Conservation (phyloP, 1,140 invertebrate species). For the Pygmarrhopalites habei region DNA sequence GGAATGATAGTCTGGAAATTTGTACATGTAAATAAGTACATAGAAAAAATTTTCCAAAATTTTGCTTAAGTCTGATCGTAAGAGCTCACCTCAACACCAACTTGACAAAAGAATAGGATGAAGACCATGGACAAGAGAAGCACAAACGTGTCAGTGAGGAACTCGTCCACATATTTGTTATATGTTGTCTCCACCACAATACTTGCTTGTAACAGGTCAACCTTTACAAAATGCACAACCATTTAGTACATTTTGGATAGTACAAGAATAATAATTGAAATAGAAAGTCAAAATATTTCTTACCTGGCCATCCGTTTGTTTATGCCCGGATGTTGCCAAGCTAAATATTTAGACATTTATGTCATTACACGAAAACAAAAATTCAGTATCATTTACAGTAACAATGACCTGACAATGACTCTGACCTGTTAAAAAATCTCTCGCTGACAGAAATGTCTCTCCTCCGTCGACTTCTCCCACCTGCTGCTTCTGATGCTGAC, state of each 20-base stretch:
- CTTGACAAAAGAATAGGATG: conserved; percentile 31
- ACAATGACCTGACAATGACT: too few relatives aligned
- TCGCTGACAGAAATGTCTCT: conserved; percentile 18
- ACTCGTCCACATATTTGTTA: conserved; percentile 18
- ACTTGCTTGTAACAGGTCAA: neutral
- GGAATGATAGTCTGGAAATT: conserved; percentile 32
- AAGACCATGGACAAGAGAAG: conserved; percentile 32
- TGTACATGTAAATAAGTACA: neutral
- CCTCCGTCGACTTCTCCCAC: neutral
- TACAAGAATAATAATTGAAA: too few relatives aligned
- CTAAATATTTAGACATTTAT: too few relatives aligned
- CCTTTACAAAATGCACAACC: too few relatives aligned
- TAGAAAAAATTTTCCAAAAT: neutral
- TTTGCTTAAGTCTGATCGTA: neutral
- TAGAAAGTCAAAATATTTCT: too few relatives aligned
- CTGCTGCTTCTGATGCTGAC: neutral
- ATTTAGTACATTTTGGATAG: too few relatives aligned
- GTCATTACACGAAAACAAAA: too few relatives aligned
- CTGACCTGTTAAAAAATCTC: conserved; percentile 27
- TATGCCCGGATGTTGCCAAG: conserved; percentile 10
- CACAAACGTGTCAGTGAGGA: conserved; percentile 26
- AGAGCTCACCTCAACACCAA: conserved; percentile 30
- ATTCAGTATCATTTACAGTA: too few relatives aligned
- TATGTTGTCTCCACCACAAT: conserved; percentile 2
- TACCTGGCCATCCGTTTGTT: too few relatives aligned